Evolutionary conservation across 2,888 invertebrate species (phyloP), one percentile per base, ranked within the genome.

Genomic region (Prosapia bicincta): DNA sequence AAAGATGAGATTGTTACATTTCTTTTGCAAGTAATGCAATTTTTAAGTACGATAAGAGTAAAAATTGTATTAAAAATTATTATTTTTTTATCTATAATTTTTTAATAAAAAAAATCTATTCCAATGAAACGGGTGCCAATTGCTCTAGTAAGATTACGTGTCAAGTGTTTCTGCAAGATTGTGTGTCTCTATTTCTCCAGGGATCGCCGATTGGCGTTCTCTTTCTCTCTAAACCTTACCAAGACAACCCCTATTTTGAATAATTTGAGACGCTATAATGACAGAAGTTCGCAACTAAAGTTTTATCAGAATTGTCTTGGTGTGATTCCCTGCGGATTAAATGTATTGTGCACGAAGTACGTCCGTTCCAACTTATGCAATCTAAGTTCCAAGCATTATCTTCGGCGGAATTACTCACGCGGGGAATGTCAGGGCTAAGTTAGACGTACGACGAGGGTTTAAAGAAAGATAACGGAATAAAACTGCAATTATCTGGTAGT

Each of bases 371-470:
- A 74, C 74, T 74, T 74, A 69, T 65, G 65, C 69, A 74, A 74
- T 74, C 74, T 69, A 74, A 74, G 43, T 74, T 74, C 24, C 65
- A 69, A 74, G 20, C 54, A 54, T 54, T 54, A 54, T 54, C 54
- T 54, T 20, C 38, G 15, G 38, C 38, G 15, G 15, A 38, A 38
- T 38, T 6, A 38, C 10, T 38, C 38, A 15, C 38, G 15, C 38
- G 10, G 38, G 15, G 38, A 38, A 38, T 38, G 38, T 38, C n/a
- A n/a, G n/a, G n/a, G n/a, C n/a, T n/a, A n/a, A n/a, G n/a, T n/a
- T n/a, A n/a, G n/a, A n/a, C n/a, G n/a, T n/a, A n/a, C n/a, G n/a
- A n/a, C n/a, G n/a, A n/a, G n/a, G n/a, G n/a, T n/a, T n/a, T n/a
- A n/a, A n/a, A n/a, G n/a, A n/a, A n/a, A n/a, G n/a, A n/a, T n/a